Evolutionary conservation across 1,140 invertebrate species (phyloP).

Genomic region (Drosophila lowei): DNA sequence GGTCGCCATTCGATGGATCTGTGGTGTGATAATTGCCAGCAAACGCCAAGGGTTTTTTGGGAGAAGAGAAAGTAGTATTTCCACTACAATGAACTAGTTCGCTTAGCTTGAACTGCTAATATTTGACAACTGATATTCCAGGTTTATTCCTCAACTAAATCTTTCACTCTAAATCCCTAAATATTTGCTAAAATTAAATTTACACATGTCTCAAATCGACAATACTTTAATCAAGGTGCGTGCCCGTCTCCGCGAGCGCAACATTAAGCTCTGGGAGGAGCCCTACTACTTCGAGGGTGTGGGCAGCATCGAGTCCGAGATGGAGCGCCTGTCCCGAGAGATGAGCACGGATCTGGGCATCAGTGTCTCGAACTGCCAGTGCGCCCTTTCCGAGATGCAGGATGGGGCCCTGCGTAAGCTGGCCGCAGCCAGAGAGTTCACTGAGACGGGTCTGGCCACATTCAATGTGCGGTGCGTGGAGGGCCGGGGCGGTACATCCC

Average conservation of each 20-base stretch:
- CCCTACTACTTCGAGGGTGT: conserved; percentile 86
- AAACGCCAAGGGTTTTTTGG: conserved; percentile 13
- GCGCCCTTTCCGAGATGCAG: conserved; percentile 86
- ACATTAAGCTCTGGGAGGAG: conserved; percentile 88
- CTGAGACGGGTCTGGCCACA: conserved; percentile 85
- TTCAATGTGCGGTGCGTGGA: conserved; percentile 72
- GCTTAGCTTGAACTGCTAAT: too few species aligned
- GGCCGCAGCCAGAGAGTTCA: conserved; percentile 85
- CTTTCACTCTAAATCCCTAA: not conserved
- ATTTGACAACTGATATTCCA: too few species aligned
- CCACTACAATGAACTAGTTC: not conserved
- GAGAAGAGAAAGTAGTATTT: too few species aligned
- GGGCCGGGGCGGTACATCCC: conserved; percentile 45
- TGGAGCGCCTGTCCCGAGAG: conserved; percentile 85
- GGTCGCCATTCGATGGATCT: conserved; percentile 11
- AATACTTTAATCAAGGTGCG: conserved; percentile 48
- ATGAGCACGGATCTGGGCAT: conserved; percentile 85
- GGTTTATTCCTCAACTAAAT: too few species aligned
- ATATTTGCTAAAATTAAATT: not conserved
- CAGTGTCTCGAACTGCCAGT: conserved; percentile 83
- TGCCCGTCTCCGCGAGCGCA: conserved; percentile 31
- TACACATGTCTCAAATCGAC: conserved; percentile 50
- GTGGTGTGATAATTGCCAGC: conserved; percentile 55
- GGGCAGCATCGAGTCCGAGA: conserved; percentile 79
- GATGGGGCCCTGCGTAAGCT: conserved; percentile 87